Evolutionary conservation across 2,113 vertebrate species (phyloP).

Genomic region (Phaethornis superciliosus): DNA sequence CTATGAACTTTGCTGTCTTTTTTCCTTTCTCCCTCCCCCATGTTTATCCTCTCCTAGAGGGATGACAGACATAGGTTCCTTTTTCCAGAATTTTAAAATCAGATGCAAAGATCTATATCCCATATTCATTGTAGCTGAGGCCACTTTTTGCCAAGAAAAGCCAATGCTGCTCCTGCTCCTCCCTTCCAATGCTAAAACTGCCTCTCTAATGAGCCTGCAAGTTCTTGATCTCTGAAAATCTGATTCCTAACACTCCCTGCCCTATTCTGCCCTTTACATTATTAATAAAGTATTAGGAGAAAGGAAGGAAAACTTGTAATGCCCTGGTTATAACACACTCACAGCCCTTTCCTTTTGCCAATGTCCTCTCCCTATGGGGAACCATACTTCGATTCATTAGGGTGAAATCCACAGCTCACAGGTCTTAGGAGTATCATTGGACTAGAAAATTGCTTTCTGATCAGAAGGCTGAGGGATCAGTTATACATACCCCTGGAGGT

Average conservation of each 20-base stretch:
- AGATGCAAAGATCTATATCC: neutral
- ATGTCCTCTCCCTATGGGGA: neutral
- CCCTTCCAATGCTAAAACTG: neutral
- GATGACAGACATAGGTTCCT: neutral
- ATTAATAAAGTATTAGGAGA: neutral
- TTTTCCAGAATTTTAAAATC: constrained; percentile 53
- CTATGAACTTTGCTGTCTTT: neutral
- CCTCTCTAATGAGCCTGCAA: neutral
- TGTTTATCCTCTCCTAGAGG: constrained; percentile 15
- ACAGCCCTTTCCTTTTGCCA: neutral
- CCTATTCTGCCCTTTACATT: neutral
- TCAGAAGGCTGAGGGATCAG: neutral
- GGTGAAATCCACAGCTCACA: neutral
- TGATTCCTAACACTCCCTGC: neutral
- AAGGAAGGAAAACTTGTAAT: neutral
- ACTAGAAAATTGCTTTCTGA: neutral
- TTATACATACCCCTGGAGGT: neutral
- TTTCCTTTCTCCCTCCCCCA: neutral
- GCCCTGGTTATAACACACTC: neutral
- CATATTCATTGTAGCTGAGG: neutral
- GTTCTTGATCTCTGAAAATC: neutral
- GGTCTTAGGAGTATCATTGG: neutral
- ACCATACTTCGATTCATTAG: neutral
- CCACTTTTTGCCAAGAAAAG: constrained; percentile 6
- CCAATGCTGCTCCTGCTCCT: neutral